Conservation (phyloP, 2,797 vertebrate genomes). For the Tarsius wallacei region DNA sequence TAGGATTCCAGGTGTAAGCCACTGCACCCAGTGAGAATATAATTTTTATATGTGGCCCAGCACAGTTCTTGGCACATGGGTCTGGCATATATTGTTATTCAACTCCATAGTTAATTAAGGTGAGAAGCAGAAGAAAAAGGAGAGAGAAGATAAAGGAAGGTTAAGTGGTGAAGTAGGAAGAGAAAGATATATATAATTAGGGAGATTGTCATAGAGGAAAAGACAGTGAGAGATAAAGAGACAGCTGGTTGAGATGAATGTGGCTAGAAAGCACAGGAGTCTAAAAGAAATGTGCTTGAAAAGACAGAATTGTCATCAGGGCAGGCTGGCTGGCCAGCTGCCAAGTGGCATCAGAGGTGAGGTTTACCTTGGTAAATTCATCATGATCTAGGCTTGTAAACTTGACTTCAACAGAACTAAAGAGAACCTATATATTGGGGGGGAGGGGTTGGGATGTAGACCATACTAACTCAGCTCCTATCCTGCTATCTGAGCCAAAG, state of each 20-base stretch:
- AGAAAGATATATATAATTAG: neutral
- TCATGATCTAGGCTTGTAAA: slow-evolving; percentile 45
- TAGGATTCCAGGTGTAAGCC: too few species aligned
- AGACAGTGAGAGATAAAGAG: neutral
- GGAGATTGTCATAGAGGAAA: neutral
- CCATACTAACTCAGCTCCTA: neutral
- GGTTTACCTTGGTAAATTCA: slow-evolving; percentile 61
- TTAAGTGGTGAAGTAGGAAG: neutral
- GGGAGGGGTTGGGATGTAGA: neutral
- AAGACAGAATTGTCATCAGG: neutral
- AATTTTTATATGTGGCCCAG: neutral
- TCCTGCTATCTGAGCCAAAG: neutral
- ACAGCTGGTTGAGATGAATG: neutral
- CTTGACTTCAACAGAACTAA: neutral
- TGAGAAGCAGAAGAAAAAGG: neutral
- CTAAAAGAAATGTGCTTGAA: slow-evolving; percentile 22
- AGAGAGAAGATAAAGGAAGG: slow-evolving; percentile 7
- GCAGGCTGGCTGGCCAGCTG: neutral
- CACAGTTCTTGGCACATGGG: neutral
- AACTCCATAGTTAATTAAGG: slow-evolving; percentile 48
- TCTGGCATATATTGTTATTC: neutral
- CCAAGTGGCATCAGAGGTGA: slow-evolving; percentile 62
- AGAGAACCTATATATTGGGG: neutral
- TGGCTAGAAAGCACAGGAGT: neutral
- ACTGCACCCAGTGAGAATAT: neutral